These are phyloP conservation scores for Bathynomus jamesi DNA, from an alignment of 1,140 invertebrate species.

Conservation along the genomic window DNA sequence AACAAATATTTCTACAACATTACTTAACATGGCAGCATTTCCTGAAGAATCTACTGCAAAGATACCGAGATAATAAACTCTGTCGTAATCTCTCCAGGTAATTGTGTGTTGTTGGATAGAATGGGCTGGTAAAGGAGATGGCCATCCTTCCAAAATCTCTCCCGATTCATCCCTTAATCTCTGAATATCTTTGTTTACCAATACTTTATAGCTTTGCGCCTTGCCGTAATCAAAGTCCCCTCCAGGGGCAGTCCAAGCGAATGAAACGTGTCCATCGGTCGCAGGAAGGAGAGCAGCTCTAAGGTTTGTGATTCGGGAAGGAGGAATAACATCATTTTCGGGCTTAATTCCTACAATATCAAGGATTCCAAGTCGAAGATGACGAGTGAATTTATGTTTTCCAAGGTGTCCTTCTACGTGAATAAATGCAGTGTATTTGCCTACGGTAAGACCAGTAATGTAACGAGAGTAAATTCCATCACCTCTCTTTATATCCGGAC, in stretches of 20 bases:
- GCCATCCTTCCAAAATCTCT: conserved; percentile 22
- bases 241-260: conserved; percentile 41
- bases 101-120: conserved; percentile 31
- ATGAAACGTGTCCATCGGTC: conserved; percentile 21
- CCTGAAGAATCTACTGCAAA: conserved; percentile 45
- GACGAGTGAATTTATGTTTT: conserved; percentile 20
- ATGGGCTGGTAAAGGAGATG: conserved; percentile 14
- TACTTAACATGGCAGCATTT: conserved; percentile 49
- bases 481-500: conserved; percentile 55
- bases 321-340: conserved; percentile 34
- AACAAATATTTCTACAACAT: conserved; percentile 49
- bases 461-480: conserved; percentile 59
- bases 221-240: conserved; percentile 39
- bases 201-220: conserved; percentile 36
- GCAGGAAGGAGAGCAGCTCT: conserved; percentile 23
- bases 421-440: conserved; percentile 27
- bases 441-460: conserved; percentile 45
- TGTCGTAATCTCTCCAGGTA: conserved; percentile 25
- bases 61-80: conserved; percentile 46
- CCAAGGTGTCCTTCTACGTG: conserved; percentile 25
- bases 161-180: conserved; percentile 12
- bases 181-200: conserved; percentile 4
- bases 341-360: conserved; percentile 18
- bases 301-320: conserved; percentile 36
- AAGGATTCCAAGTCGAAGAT: conserved; percentile 23